These are phyloP conservation scores for Eupithecia centaureata DNA, from an alignment of 2,888 invertebrate genomes.

Conservation along the genomic window DNA sequence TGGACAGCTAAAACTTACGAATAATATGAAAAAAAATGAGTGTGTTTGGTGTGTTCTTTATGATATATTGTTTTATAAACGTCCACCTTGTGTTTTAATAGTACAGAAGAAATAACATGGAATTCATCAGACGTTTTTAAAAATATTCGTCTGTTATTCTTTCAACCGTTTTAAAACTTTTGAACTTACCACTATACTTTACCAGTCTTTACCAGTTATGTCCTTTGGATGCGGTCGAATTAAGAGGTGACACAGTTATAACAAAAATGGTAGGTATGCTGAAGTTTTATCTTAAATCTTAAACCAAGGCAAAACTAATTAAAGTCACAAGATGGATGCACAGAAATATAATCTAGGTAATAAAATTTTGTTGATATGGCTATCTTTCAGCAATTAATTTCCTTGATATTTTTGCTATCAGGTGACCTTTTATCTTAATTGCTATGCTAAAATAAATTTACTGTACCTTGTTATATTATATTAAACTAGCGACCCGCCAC, in stretches of 20 bases:
- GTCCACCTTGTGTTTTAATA: no score
- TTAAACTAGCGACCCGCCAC: no score
- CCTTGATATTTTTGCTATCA: neutral
- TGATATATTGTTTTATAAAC: no score
- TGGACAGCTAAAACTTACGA: no score
- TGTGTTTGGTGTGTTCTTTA: no score
- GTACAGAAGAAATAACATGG: no score
- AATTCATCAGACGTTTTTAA: no score
- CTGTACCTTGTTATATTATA: neutral
- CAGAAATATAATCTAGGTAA: neutral
- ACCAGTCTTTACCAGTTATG: neutral
- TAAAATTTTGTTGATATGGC: neutral
- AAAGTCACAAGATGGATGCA: neutral
- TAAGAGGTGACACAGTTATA: neutral
- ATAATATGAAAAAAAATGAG: no score
- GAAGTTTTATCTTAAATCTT: neutral
- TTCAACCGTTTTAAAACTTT: no score
- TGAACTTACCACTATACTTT: no score
- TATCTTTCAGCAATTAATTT: conserved; percentile 1
- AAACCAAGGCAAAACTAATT: neutral
- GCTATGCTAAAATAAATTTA: neutral
- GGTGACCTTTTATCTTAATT: conserved; percentile 6
- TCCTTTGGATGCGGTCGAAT: neutral
- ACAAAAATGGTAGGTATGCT: no score
- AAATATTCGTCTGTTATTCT: no score